Conservation (phyloP, 2,113 vertebrate genomes). For the Ophthalmolycus amberensis region DNA sequence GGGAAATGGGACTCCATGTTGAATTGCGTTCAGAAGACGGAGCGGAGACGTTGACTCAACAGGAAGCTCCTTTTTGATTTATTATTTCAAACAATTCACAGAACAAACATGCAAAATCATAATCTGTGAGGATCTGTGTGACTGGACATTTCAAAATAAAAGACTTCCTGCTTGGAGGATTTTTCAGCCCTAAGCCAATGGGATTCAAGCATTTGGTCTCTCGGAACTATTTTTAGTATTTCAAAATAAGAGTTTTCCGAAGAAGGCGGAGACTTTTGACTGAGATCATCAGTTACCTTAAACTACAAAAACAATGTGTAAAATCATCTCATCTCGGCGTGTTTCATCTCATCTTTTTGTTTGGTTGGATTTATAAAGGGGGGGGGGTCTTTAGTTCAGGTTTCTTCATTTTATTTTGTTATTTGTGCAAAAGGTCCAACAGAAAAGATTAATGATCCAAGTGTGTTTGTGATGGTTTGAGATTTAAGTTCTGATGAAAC, state of each 20-base stretch:
- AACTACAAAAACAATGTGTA: slow-evolving; percentile 25
- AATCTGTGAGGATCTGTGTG: not conserved
- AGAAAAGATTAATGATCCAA: not conserved
- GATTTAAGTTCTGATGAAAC: not conserved
- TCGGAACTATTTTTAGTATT: slow-evolving; percentile 63
- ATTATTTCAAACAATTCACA: slow-evolving; percentile 18
- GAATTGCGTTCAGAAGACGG: not conserved
- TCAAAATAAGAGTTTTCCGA: slow-evolving; percentile 50
- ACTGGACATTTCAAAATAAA: slow-evolving; percentile 39
- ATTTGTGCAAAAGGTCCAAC: no score
- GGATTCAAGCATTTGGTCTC: slow-evolving; percentile 22
- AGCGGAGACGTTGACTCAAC: not conserved
- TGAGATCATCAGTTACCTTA: slow-evolving; percentile 33
- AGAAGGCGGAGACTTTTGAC: slow-evolving; percentile 6
- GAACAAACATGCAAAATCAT: not conserved
- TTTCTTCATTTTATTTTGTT: no score
- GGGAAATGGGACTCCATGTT: slow-evolving; percentile 25
- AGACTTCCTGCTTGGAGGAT: slow-evolving; percentile 36
- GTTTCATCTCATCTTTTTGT: no score
- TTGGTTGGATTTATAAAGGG: no score
- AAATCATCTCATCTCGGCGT: no score
- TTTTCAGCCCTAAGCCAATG: slow-evolving; percentile 10
- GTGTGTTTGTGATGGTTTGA: not conserved
- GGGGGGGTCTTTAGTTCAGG: no score
- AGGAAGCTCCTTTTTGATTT: slow-evolving; percentile 15